Evolutionary conservation across 1,140 invertebrate species (phyloP).

Genomic region (Anoplophora glabripennis): DNA sequence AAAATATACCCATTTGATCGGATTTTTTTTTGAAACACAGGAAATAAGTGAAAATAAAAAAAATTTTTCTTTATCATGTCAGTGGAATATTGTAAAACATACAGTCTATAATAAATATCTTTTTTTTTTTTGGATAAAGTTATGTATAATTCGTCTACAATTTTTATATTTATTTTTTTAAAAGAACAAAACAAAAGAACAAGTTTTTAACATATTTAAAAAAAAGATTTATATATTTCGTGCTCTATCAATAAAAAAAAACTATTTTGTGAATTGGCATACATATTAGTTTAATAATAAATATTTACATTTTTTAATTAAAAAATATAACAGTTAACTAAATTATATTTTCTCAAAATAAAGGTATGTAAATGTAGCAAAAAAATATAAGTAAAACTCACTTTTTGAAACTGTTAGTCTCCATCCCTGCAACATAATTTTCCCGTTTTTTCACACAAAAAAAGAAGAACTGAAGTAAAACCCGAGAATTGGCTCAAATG

Average conservation of each 20-base stretch:
- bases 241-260: not conserved
- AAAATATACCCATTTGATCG: no score
- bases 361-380: not conserved
- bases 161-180: no score
- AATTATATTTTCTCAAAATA: not conserved
- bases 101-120: no score
- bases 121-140: no score
- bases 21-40: no score
- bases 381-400: not conserved
- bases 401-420: slow-evolving; percentile 5
- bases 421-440: slow-evolving; percentile 10
- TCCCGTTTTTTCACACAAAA: not conserved
- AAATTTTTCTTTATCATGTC: no score
- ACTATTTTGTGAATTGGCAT: not conserved
- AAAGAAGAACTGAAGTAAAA: no score
- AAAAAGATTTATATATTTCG: not conserved
- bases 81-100: no score
- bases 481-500: no score
- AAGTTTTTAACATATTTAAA: not conserved
- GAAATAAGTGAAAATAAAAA: no score
- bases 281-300: not conserved
- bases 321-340: not conserved
- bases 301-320: not conserved
- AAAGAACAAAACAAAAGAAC: no score
- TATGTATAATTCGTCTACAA: no score